Conservation (phyloP, 2,113 vertebrate species). For the Neotoma lepida region DNA sequence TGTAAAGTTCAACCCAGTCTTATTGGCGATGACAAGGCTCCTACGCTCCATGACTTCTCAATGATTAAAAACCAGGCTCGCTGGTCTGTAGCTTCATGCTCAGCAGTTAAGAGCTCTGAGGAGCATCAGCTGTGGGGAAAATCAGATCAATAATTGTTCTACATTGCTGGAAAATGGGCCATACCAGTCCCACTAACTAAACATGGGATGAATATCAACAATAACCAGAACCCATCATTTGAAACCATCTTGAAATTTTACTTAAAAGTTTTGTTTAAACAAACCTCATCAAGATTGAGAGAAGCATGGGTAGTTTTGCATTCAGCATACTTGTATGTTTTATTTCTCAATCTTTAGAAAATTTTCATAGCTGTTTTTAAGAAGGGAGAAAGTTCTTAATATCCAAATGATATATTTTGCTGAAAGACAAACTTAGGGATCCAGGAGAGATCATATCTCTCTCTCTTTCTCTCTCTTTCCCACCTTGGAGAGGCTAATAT, state of each 20-base stretch:
- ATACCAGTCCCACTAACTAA: background rate
- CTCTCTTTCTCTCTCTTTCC: no score
- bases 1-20: background rate
- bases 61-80: background rate
- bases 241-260: background rate
- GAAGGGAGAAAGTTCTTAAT: background rate
- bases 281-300: background rate
- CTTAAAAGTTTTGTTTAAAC: constrained; percentile 37
- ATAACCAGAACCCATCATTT: background rate
- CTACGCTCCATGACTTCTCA: background rate
- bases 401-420: background rate
- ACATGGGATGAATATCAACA: background rate
- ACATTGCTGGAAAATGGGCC: background rate
- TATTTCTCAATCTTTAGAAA: background rate
- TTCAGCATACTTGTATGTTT: background rate
- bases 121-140: background rate
- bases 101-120: background rate
- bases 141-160: background rate
- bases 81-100: background rate
- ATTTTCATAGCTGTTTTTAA: constrained; percentile 35
- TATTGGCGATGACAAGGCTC: background rate
- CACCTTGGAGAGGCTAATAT: background rate
- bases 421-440: background rate
- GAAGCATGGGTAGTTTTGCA: background rate
- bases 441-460: background rate